Percentiles rank a stretch among this genome's conserved stretches.
These are phyloP conservation scores for Temnothorax unifasciatus DNA, from an alignment of 2,888 invertebrate species.

Conservation along the genomic window DNA sequence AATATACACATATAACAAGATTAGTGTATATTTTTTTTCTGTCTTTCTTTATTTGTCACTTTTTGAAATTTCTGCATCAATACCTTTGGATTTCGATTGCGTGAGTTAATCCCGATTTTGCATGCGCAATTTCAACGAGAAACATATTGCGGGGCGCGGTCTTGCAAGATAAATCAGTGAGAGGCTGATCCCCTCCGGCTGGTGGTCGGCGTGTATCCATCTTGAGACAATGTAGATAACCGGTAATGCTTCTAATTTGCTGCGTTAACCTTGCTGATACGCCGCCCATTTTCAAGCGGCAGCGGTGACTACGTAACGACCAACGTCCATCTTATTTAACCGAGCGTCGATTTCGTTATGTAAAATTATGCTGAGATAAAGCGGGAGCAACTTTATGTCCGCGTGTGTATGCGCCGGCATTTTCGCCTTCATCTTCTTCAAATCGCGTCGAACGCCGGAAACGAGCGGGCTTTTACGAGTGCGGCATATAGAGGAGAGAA, in stretches of 20 bases:
- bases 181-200: not conserved
- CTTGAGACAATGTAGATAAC: slow-evolving; percentile 58
- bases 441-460: slow-evolving; percentile 42
- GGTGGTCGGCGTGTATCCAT: slow-evolving; percentile 55
- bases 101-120: not conserved
- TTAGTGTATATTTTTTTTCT: not conserved
- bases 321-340: slow-evolving; percentile 62
- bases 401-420: not conserved
- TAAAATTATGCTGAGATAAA: slow-evolving; percentile 63
- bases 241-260: slow-evolving; percentile 65
- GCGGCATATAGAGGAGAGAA: not conserved
- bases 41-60: not conserved
- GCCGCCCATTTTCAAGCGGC: slow-evolving; percentile 50
- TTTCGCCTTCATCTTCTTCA: slow-evolving; percentile 14
- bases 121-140: not conserved
- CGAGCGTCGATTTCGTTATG: slow-evolving; percentile 60
- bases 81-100: not conserved
- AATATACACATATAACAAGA: not conserved
- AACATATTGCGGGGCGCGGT: slow-evolving; percentile 15
- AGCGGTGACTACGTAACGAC: slow-evolving; percentile 47
- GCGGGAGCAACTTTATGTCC: slow-evolving; percentile 42
- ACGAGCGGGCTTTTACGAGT: slow-evolving; percentile 46
- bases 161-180: slow-evolving; percentile 56
- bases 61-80: not conserved
- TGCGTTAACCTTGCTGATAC: slow-evolving; percentile 68